A percentile compares a stretch with the other conserved stretches of the same genome.
These are phyloP conservation scores for Parasteatoda lunata DNA, from an alignment of 2,888 invertebrate species.

Conservation along the genomic window DNA sequence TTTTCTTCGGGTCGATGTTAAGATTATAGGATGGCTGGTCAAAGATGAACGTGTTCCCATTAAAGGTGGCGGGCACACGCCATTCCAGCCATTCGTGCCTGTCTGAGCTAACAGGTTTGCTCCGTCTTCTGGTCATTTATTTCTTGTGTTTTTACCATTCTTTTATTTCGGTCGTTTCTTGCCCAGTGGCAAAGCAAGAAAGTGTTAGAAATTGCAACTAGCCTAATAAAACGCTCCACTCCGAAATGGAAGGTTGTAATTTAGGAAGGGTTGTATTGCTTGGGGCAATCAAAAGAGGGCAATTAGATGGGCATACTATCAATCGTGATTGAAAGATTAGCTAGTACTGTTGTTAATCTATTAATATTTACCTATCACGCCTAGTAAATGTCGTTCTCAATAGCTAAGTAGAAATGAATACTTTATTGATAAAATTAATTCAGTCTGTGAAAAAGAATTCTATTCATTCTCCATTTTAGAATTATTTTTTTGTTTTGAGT, in stretches of 20 bases:
- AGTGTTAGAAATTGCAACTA: slow-evolving; percentile 41
- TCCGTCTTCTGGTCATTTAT: background rate
- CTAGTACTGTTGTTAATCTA: no score
- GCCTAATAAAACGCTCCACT: slow-evolving; percentile 36
- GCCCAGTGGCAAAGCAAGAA: slow-evolving; percentile 29
- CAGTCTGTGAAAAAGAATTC: no score
- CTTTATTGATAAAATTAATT: no score
- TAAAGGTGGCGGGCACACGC: slow-evolving; percentile 38
- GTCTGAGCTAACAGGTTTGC: slow-evolving; percentile 44
- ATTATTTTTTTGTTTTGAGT: no score
- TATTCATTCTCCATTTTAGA: no score
- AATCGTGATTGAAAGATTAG: slow-evolving; percentile 52
- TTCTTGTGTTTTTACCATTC: slow-evolving; percentile 18
- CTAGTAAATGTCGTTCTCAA: no score
- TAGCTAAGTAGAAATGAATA: no score
- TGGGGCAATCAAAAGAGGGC: slow-evolving; percentile 39
- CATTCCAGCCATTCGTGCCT: slow-evolving; percentile 44
- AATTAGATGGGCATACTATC: slow-evolving; percentile 41
- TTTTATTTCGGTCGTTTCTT: slow-evolving; percentile 36
- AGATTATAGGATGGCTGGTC: slow-evolving; percentile 54
- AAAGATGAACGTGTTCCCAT: slow-evolving; percentile 60
- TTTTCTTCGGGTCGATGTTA: background rate
- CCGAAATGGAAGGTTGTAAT: slow-evolving; percentile 49
- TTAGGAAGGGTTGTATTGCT: slow-evolving; percentile 43
- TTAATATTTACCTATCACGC: no score